These are phyloP conservation scores for Brachymystax lenok DNA, from an alignment of 2,797 vertebrate species.

Conservation along the genomic window DNA sequence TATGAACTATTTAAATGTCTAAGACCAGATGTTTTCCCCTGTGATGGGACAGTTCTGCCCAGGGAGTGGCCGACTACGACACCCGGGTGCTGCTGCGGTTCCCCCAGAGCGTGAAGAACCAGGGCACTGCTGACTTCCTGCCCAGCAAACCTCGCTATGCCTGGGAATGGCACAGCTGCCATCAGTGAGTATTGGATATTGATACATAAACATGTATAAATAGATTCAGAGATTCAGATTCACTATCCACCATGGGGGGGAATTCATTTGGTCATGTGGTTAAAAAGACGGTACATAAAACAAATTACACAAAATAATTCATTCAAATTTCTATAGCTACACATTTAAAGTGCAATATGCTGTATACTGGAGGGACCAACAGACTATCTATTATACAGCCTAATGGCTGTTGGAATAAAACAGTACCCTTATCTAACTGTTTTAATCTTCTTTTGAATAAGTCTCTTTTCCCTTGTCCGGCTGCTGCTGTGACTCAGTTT, in stretches of 20 bases:
- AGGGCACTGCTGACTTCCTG: conserved; percentile 92
- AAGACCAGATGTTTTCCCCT: not conserved
- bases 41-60: not conserved
- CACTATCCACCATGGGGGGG: not conserved
- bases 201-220: not conserved
- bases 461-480: no score
- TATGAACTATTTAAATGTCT: not conserved
- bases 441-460: no score
- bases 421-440: no score
- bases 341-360: no score
- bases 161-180: conserved; percentile 99
- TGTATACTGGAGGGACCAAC: no score
- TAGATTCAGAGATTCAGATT: not conserved
- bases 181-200: conserved; percentile 81
- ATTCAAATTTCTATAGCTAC: no score
- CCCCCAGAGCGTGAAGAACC: conserved; percentile 94
- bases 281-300: no score
- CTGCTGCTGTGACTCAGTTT: no score
- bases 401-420: no score
- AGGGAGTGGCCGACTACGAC: conserved; percentile 80
- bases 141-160: conserved; percentile 90
- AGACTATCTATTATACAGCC: no score
- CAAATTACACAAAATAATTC: no score
- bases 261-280: not conserved
- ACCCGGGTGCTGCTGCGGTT: conserved; percentile 90